Conservation (phyloP, 2,888 invertebrate genomes). For the Drosophila kuntzei region DNA sequence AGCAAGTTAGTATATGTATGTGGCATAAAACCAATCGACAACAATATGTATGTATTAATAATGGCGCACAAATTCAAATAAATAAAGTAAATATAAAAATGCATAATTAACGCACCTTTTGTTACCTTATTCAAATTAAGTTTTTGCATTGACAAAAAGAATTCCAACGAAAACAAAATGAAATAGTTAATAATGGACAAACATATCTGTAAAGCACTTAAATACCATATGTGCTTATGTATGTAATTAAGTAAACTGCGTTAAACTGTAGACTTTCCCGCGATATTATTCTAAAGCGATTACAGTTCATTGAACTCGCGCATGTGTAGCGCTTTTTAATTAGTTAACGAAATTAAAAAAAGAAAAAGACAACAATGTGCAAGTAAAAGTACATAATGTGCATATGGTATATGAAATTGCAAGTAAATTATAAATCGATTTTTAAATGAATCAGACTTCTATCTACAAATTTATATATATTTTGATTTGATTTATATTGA, state of each 20-base stretch:
- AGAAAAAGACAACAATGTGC: neutral
- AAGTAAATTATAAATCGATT: slow-evolving; percentile 15
- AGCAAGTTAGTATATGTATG: slow-evolving; percentile 14
- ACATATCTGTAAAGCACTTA: slow-evolving; percentile 53
- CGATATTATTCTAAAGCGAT: neutral
- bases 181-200: slow-evolving; percentile 39
- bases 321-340: neutral
- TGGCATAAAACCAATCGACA: slow-evolving; percentile 18
- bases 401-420: slow-evolving; percentile 20
- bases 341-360: neutral
- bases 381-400: slow-evolving; percentile 1
- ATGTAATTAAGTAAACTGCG: slow-evolving; percentile 15
- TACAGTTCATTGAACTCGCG: too few relatives aligned
- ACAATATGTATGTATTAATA: slow-evolving; percentile 28
- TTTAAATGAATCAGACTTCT: slow-evolving; percentile 36
- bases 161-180: slow-evolving; percentile 10
- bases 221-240: slow-evolving; percentile 37
- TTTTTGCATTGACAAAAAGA: slow-evolving; percentile 23
- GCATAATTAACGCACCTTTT: slow-evolving; percentile 1
- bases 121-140: slow-evolving; percentile 3
- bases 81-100: neutral
- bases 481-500: slow-evolving; percentile 14
- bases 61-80: slow-evolving; percentile 35
- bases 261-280: neutral
- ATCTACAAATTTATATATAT: slow-evolving; percentile 11